Evolutionary conservation across 2,113 vertebrate genomes (phyloP).

Genomic region (Pica pica): DNA sequence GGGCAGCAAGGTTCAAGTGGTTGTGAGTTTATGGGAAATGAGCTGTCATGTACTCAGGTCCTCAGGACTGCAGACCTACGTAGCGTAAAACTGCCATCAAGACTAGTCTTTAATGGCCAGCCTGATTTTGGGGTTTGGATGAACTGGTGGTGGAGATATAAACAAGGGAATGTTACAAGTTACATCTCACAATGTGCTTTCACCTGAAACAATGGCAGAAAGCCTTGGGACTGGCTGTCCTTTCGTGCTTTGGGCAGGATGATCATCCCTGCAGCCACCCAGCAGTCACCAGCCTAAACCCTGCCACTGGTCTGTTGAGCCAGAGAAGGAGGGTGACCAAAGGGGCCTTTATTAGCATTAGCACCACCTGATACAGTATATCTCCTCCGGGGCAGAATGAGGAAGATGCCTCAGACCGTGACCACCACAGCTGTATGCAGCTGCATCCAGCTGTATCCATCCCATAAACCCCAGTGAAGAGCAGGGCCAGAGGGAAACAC

Average conservation of each 20-base stretch:
- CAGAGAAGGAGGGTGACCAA: neutral
- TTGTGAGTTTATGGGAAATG: neutral
- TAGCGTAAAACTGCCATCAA: neutral
- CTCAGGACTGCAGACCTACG: neutral
- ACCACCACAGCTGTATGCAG: conserved; percentile 17
- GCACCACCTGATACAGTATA: neutral
- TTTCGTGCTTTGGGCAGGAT: neutral
- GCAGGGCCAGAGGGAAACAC: neutral
- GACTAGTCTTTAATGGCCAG: neutral
- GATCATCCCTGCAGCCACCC: neutral
- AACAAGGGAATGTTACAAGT: neutral
- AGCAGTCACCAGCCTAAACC: neutral
- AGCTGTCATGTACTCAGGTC: neutral
- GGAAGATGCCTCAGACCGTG: neutral
- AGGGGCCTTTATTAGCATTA: neutral
- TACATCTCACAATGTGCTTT: neutral
- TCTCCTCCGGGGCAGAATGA: neutral
- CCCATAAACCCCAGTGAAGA: neutral
- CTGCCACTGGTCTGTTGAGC: neutral
- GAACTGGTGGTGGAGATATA: neutral
- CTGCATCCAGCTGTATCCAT: conserved; percentile 4
- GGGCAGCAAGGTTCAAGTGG: neutral
- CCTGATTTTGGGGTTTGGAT: neutral
- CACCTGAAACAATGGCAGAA: neutral
- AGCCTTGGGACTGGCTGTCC: neutral